These are phyloP conservation scores for Epinotia nisella DNA, from an alignment of 2,888 invertebrate species.

Conservation along the genomic window DNA sequence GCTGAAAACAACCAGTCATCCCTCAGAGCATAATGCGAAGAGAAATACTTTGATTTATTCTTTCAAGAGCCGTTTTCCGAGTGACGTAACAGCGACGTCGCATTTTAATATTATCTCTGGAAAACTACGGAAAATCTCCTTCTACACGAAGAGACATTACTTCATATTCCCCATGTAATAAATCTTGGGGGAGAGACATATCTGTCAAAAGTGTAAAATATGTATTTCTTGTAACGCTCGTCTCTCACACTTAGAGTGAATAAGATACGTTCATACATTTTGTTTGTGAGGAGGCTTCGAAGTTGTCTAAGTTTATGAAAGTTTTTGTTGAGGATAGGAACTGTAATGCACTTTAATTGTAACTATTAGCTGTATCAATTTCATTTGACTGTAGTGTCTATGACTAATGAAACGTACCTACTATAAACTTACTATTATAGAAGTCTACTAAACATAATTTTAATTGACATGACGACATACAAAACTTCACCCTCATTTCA, in stretches of 20 bases:
- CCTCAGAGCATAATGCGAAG: constrained; percentile 41
- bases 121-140: constrained; percentile 72
- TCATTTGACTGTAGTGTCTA: neutral
- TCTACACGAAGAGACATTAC: constrained; percentile 67
- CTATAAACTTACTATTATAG: neutral
- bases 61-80: constrained; percentile 60
- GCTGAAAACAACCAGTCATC: constrained; percentile 40
- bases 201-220: constrained; percentile 84
- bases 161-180: constrained; percentile 76
- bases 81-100: constrained; percentile 64
- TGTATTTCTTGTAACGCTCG: constrained; percentile 76
- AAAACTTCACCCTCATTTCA: neutral
- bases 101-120: constrained; percentile 67
- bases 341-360: no score
- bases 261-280: constrained; percentile 59
- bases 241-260: constrained; percentile 60
- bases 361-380: neutral
- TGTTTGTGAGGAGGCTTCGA: constrained; percentile 36
- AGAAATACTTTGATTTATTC: constrained; percentile 67
- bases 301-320: constrained; percentile 2
- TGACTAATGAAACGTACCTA: neutral
- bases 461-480: neutral
- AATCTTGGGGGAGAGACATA: constrained; percentile 78
- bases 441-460: no score
- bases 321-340: neutral